phyloP scores from a whole-genome alignment of 1,140 invertebrate genomes.

The Camponotus floridanus region DNA sequence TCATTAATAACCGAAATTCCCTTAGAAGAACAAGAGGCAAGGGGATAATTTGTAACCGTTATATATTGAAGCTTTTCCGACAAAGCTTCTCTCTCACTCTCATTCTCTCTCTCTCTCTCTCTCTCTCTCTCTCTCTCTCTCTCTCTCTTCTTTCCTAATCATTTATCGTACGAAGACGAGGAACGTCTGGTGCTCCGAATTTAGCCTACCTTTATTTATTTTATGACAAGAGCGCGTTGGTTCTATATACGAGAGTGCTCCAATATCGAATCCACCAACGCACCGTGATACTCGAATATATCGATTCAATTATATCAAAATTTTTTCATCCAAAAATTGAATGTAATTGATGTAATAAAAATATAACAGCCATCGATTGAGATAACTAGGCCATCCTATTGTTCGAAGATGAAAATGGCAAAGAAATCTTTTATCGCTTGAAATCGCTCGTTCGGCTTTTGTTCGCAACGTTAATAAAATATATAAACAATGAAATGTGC shows the following conservation, averaged over 20 bases:
- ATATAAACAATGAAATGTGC: background rate
- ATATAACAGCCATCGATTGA: slow-evolving; percentile 62
- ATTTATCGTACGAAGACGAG: slow-evolving; percentile 12
- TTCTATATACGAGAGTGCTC: background rate
- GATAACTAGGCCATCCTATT: slow-evolving; percentile 64
- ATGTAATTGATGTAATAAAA: slow-evolving; percentile 33
- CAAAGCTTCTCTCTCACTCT: too few species aligned
- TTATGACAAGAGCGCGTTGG: background rate
- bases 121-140: background rate
- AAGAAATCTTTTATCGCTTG: slow-evolving; percentile 24
- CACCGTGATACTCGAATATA: slow-evolving; percentile 22
- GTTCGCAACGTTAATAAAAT: background rate
- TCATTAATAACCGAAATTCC: slow-evolving; percentile 47
- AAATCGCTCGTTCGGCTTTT: slow-evolving; percentile 6
- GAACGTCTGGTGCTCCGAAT: slow-evolving; percentile 24
- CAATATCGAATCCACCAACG: background rate
- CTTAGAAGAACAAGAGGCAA: background rate
- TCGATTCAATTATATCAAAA: slow-evolving; percentile 36
- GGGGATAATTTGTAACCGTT: slow-evolving; percentile 43
- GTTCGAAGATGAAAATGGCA: slow-evolving; percentile 46
- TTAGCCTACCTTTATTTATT: slow-evolving; percentile 46
- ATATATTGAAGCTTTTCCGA: slow-evolving; percentile 37
- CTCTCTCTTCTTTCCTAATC: slow-evolving; percentile 12
- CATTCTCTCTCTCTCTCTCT: too few species aligned
- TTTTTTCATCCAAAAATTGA: background rate